These are phyloP conservation scores for Drosophila barbarae DNA, from an alignment of 2,888 invertebrate genomes.

Conservation along the genomic window DNA sequence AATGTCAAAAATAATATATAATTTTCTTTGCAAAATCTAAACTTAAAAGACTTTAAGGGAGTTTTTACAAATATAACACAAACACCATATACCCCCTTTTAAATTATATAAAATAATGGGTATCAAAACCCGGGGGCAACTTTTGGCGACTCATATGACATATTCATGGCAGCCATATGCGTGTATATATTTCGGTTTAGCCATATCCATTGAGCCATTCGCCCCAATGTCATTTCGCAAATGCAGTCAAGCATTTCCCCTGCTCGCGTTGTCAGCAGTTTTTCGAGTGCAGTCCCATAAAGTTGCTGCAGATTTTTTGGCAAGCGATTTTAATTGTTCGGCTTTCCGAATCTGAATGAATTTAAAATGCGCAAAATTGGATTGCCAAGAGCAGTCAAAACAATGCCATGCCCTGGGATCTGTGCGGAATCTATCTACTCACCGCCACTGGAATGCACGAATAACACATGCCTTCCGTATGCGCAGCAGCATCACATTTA, in stretches of 20 bases:
- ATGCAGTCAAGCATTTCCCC: constrained; percentile 47
- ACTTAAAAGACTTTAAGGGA: too few relatives aligned
- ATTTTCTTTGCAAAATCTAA: neutral
- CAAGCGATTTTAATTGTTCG: constrained; percentile 63
- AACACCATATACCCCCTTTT: neutral
- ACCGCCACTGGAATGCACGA: neutral
- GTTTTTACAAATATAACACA: neutral
- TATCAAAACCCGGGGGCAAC: constrained; percentile 10
- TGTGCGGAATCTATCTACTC: constrained; percentile 13
- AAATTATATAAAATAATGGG: neutral
- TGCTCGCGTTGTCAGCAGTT: constrained; percentile 50
- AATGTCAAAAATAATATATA: neutral
- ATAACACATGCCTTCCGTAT: constrained; percentile 39
- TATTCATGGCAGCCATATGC: constrained; percentile 57
- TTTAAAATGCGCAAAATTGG: constrained; percentile 42
- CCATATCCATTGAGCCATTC: constrained; percentile 17
- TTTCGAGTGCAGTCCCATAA: constrained; percentile 51
- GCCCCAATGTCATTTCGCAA: constrained; percentile 28
- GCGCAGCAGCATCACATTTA: constrained; percentile 32
- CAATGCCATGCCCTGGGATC: constrained; percentile 25
- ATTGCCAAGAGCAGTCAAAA: constrained; percentile 43
- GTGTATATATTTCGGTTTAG: constrained; percentile 44
- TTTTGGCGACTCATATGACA: constrained; percentile 53
- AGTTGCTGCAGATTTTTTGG: constrained; percentile 60
- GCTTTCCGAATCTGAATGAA: constrained; percentile 59